These are phyloP conservation scores for Trichogramma dendrolimi DNA, from an alignment of 2,888 invertebrate species.

Conservation along the genomic window DNA sequence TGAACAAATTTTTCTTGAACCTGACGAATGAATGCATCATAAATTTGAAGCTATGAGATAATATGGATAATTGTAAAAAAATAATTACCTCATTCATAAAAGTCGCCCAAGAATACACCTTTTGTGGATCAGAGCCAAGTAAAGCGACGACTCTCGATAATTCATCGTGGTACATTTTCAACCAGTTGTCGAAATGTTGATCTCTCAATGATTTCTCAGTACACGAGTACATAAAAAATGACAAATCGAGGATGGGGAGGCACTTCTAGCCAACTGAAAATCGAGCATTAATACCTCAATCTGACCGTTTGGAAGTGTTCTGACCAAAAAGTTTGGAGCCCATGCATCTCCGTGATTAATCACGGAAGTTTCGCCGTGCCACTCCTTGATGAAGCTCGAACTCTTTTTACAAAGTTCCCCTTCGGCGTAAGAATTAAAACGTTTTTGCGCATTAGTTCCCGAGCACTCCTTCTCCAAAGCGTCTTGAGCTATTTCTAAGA, in stretches of 20 bases:
- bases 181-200: constrained; percentile 58
- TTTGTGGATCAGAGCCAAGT: constrained; percentile 60
- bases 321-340: constrained; percentile 70
- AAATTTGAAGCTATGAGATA: not conserved
- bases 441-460: constrained; percentile 57
- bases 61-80: constrained; percentile 2
- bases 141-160: constrained; percentile 56
- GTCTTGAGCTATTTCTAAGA: constrained; percentile 55
- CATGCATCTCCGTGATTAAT: constrained; percentile 72
- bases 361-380: constrained; percentile 53
- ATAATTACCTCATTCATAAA: constrained; percentile 54
- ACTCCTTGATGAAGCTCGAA: constrained; percentile 49
- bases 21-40: constrained; percentile 16
- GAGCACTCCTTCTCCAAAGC: constrained; percentile 65
- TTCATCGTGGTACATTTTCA: constrained; percentile 60
- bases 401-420: constrained; percentile 56
- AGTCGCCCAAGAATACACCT: constrained; percentile 55
- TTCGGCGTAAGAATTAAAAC: constrained; percentile 56
- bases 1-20: constrained; percentile 56
- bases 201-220: constrained; percentile 59
- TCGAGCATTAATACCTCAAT: constrained; percentile 62
- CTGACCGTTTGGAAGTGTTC: constrained; percentile 41
- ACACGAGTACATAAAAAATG: constrained; percentile 63
- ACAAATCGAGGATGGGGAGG: constrained; percentile 59
- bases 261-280: constrained; percentile 63